Evolutionary conservation across 92 coral and sea anemone species (phyloP).

Genomic region (Nematostella vectensis): DNA sequence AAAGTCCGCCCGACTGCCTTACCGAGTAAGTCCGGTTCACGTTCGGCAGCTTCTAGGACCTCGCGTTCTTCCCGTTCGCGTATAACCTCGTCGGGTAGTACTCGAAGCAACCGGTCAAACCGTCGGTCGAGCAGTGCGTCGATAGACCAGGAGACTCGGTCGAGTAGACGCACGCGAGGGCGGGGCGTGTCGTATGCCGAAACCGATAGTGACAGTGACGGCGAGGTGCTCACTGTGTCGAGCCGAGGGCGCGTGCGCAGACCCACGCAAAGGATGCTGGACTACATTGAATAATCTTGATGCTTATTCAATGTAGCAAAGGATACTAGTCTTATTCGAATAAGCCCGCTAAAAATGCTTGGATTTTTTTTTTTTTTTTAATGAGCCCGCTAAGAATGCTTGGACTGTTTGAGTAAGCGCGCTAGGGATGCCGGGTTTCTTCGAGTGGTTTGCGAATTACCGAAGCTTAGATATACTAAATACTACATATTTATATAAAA

Average conservation of each 20-base stretch:
- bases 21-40: constrained; percentile 14
- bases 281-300: constrained; percentile 85
- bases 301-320: too few species aligned
- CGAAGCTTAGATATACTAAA: too few species aligned
- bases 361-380: too few species aligned
- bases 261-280: constrained; percentile 88
- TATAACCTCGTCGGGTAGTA: constrained; percentile 11
- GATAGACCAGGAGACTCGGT: constrained; percentile 18
- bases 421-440: too few species aligned
- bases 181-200: constrained; percentile 71
- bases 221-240: constrained; percentile 51
- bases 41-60: neutral
- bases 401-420: too few species aligned
- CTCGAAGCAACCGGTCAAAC: constrained; percentile 6
- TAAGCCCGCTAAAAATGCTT: too few species aligned
- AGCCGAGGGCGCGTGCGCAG: constrained; percentile 96
- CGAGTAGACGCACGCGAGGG: constrained; percentile 54
- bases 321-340: too few species aligned
- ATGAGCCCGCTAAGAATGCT: too few species aligned
- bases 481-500: too few species aligned
- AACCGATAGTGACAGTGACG: constrained; percentile 89
- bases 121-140: constrained; percentile 25
- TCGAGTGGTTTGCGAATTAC: too few species aligned
- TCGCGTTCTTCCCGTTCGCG: neutral
- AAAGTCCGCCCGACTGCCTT: constrained; percentile 69